Evolutionary conservation across 2,888 invertebrate genomes (phyloP).

Genomic region (Leucophenga maculata): DNA sequence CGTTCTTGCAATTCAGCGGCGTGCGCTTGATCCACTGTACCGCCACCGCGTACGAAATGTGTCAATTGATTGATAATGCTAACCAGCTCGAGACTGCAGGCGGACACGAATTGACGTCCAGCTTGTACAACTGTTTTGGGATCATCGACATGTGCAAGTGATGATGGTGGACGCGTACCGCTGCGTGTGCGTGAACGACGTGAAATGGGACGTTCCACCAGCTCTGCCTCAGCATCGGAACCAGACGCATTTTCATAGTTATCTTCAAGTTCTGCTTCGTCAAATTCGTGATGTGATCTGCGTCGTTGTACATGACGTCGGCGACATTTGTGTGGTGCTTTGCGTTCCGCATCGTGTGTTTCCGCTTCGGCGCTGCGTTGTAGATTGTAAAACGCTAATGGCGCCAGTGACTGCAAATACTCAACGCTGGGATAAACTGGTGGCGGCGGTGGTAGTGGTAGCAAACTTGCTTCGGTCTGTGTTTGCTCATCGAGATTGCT

Average conservation of each 20-base stretch:
- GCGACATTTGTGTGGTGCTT: slow-evolving; percentile 73
- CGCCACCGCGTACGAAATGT: slow-evolving; percentile 74
- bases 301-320: slow-evolving; percentile 73
- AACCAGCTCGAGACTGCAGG: slow-evolving; percentile 79
- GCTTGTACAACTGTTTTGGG: slow-evolving; percentile 79
- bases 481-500: slow-evolving; percentile 64
- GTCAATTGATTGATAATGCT: slow-evolving; percentile 81
- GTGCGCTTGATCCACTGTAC: slow-evolving; percentile 59
- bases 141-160: slow-evolving; percentile 70
- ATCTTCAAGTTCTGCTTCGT: neutral
- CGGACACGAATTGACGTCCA: slow-evolving; percentile 80
- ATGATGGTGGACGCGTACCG: slow-evolving; percentile 70
- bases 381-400: slow-evolving; percentile 73
- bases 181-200: slow-evolving; percentile 65
- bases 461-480: slow-evolving; percentile 68
- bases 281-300: slow-evolving; percentile 19
- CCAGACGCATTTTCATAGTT: slow-evolving; percentile 43
- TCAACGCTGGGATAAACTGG: slow-evolving; percentile 72
- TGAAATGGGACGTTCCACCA: slow-evolving; percentile 73
- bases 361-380: slow-evolving; percentile 70
- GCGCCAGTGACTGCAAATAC: slow-evolving; percentile 75
- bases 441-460: slow-evolving; percentile 74
- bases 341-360: slow-evolving; percentile 53
- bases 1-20: slow-evolving; percentile 72
- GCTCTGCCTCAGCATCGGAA: slow-evolving; percentile 73